These are phyloP conservation scores for Eira barbara DNA, from an alignment of 2,113 vertebrate genomes.

Conservation along the genomic window DNA sequence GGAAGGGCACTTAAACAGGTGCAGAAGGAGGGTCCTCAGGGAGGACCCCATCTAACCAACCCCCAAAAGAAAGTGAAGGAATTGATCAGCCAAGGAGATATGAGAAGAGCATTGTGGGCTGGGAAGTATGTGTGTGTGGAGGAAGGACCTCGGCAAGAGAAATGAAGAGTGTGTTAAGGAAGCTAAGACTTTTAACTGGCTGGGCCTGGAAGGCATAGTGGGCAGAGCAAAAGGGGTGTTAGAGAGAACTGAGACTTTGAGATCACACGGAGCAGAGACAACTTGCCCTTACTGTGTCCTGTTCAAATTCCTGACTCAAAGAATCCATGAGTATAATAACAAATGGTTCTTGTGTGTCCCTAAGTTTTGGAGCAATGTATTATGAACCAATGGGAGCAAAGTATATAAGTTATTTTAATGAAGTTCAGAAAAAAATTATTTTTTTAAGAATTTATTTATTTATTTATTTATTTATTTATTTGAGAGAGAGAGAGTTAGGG, in stretches of 20 bases:
- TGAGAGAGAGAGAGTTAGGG: neutral
- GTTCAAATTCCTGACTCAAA: neutral
- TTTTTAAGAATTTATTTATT: neutral
- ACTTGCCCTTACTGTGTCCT: neutral
- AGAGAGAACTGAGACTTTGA: neutral
- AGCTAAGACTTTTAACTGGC: neutral
- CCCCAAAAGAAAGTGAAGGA: neutral
- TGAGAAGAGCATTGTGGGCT: neutral
- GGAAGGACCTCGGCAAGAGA: neutral
- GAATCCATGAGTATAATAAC: neutral
- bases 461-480: neutral
- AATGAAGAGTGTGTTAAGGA: neutral
- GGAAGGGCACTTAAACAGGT: neutral
- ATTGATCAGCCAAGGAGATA: neutral
- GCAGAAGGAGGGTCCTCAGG: neutral
- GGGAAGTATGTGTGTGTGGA: neutral
- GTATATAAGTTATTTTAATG: neutral
- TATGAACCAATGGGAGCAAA: neutral
- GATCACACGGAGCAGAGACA: neutral
- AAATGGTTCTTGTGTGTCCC: neutral
- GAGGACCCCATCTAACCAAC: neutral
- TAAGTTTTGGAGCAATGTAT: neutral
- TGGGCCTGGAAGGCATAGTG: neutral
- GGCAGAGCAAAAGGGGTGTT: neutral
- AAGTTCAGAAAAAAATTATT: neutral